These are phyloP conservation scores for Heteromyza rotundicornis DNA, from an alignment of 2,888 invertebrate genomes.

Conservation along the genomic window DNA sequence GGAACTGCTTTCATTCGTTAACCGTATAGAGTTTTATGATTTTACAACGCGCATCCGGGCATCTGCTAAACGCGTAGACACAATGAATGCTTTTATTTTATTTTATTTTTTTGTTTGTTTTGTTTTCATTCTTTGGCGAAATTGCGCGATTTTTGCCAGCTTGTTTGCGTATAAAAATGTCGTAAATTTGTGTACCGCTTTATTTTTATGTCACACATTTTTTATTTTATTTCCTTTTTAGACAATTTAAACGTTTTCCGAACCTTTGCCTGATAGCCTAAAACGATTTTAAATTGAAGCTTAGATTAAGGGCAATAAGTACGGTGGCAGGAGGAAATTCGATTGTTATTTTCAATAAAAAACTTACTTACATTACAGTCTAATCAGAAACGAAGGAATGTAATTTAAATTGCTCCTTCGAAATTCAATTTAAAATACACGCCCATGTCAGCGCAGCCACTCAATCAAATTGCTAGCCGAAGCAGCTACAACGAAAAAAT, in stretches of 20 bases:
- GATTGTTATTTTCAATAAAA: no score
- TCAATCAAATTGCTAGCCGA: no score
- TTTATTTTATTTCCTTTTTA: not conserved
- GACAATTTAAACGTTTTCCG: not conserved
- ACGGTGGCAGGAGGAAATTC: no score
- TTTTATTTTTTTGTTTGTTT: constrained; percentile 1
- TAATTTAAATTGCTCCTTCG: no score
- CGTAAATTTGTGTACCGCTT: not conserved
- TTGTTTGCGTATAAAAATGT: constrained; percentile 1
- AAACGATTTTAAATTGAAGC: not conserved
- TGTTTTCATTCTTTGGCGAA: not conserved
- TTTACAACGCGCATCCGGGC: not conserved
- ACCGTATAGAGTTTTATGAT: not conserved
- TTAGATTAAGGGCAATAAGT: no score
- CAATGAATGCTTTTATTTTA: not conserved
- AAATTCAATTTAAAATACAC: no score
- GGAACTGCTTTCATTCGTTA: no score
- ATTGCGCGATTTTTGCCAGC: not conserved
- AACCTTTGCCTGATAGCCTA: not conserved
- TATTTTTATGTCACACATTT: not conserved
- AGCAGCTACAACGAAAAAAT: no score
- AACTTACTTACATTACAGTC: no score
- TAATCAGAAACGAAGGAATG: no score
- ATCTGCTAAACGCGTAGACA: not conserved
- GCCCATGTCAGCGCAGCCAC: no score